These are phyloP conservation scores for Clanis bilineata DNA, from an alignment of 2,888 invertebrate species.

Conservation along the genomic window DNA sequence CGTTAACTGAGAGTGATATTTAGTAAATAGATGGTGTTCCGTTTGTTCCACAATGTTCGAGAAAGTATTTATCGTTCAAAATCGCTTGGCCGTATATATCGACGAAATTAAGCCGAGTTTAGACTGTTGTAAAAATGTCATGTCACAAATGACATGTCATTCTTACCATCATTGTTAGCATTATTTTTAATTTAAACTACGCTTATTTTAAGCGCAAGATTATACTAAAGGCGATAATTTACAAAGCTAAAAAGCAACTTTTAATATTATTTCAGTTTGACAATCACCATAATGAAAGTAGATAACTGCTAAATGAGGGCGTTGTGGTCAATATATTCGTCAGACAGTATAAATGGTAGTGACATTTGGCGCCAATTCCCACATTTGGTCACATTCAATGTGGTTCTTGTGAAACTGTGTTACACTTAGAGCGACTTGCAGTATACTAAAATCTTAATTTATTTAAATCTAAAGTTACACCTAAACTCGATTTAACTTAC, in stretches of 20 bases:
- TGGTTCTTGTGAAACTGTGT: not conserved
- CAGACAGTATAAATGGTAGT: not conserved
- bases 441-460: no score
- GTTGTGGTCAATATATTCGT: not conserved
- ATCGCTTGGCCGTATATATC: no score
- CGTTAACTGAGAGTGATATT: constrained; percentile 9
- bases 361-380: not conserved
- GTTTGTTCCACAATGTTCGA: constrained; percentile 18
- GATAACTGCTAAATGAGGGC: not conserved
- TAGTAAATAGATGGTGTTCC: constrained; percentile 19
- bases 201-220: no score
- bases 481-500: no score
- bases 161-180: no score
- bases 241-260: not conserved
- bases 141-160: no score
- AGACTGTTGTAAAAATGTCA: not conserved
- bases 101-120: not conserved
- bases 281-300: not conserved
- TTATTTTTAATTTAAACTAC: no score
- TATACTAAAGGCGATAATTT: not conserved
- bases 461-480: no score
- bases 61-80: constrained; percentile 31
- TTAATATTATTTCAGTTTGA: not conserved
- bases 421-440: no score
- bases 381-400: not conserved